Evolutionary conservation across 2,113 vertebrate species (phyloP).

Genomic region (Choloepus hoffmanni): DNA sequence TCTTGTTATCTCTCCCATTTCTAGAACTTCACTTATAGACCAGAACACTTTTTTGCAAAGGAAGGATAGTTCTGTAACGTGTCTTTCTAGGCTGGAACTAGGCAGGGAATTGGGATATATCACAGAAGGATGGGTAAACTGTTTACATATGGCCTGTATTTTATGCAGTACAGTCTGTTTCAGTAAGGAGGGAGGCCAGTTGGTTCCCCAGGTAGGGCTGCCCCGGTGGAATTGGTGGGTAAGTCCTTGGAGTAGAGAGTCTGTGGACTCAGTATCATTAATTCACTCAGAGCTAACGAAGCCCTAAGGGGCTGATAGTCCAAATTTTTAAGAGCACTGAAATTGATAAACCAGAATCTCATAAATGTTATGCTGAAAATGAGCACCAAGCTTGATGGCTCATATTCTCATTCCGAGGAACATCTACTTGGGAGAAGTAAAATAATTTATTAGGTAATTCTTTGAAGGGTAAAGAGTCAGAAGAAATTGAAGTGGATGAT

Average conservation of each 20-base stretch:
- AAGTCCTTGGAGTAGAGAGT: not conserved
- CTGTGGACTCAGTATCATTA: not conserved
- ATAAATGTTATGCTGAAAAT: not conserved
- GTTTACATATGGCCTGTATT: not conserved
- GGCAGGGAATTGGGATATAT: not conserved
- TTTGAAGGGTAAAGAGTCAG: not conserved
- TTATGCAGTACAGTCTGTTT: not conserved
- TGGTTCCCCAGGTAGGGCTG: not conserved
- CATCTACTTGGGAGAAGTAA: not conserved
- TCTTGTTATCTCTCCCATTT: not conserved
- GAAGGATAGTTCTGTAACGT: not conserved
- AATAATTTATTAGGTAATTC: not conserved
- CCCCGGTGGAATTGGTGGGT: not conserved
- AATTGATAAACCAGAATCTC: not conserved
- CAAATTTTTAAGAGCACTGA: not conserved
- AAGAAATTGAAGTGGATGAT: not conserved
- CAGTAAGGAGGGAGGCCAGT: not conserved
- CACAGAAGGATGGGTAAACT: not conserved
- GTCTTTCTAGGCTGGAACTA: not conserved
- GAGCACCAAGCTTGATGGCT: not conserved
- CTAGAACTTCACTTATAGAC: not conserved
- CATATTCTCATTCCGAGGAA: not conserved
- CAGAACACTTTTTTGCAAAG: not conserved
- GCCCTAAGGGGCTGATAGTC: not conserved
- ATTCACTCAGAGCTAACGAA: not conserved